Percentiles rank a stretch among this genome's conserved stretches.
phyloP scores from a whole-genome alignment of 2,797 vertebrate species.

The Sebastes trivittatus region DNA sequence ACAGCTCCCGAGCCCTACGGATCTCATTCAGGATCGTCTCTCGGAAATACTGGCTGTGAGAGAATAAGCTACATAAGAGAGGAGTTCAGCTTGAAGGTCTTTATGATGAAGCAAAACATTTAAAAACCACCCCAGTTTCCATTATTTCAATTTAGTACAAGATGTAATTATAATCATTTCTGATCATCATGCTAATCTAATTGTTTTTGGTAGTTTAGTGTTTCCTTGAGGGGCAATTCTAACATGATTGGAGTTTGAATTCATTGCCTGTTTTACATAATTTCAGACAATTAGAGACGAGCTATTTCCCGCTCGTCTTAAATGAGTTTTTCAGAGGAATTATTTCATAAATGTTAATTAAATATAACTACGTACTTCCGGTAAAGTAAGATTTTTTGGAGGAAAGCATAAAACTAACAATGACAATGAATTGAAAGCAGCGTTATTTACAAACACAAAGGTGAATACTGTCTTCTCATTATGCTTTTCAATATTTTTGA shows the following conservation, averaged over 20 bases:
- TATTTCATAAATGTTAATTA: background rate
- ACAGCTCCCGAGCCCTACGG: conserved; percentile 92
- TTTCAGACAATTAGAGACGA: background rate
- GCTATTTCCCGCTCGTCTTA: background rate
- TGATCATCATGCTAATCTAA: background rate
- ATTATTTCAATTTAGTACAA: background rate
- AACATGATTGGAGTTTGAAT: background rate
- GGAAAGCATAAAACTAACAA: background rate
- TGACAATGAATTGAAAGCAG: background rate
- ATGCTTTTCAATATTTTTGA: background rate
- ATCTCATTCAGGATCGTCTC: conserved; percentile 96
- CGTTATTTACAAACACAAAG: background rate
- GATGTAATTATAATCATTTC: background rate
- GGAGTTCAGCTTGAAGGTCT: background rate
- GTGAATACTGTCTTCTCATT: background rate
- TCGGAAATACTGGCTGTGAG: conserved; percentile 91
- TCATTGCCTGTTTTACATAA: conserved; percentile 19
- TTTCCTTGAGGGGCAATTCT: conserved; percentile 1
- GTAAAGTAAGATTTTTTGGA: background rate
- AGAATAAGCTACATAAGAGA: background rate
- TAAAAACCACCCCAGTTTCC: background rate
- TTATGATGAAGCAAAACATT: background rate
- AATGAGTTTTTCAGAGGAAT: background rate
- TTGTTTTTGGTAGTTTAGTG: background rate
- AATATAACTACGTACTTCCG: background rate